Percentiles rank a stretch among this genome's conserved stretches.
Evolutionary conservation across 2,113 vertebrate species (phyloP).

Genomic region (Tretioscincus oriximinensis): DNA sequence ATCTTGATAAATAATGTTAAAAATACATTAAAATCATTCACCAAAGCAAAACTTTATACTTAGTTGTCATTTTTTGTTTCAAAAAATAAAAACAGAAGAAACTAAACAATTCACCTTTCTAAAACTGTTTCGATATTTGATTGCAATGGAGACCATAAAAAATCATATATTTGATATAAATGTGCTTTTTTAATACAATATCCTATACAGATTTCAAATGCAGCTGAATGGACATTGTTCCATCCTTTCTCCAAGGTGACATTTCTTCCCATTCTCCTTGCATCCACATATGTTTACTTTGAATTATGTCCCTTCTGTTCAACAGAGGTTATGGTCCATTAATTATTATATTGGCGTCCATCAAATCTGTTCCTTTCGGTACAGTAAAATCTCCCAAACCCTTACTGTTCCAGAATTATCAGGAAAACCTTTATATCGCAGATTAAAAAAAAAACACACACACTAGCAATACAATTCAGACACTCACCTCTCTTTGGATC

Average conservation of each 20-base stretch:
- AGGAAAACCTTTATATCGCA: rapidly evolving
- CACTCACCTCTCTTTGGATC: slow-evolving; percentile 53
- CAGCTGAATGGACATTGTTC: rapidly evolving
- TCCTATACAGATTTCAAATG: background rate
- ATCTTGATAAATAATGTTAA: background rate
- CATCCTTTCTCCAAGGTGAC: background rate
- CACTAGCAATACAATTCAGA: background rate
- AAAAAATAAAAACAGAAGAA: background rate
- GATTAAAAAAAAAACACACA: background rate
- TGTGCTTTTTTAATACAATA: background rate
- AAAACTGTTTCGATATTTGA: rapidly evolving
- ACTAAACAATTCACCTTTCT: background rate
- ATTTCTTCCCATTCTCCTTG: background rate
- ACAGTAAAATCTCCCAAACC: rapidly evolving
- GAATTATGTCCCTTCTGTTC: background rate
- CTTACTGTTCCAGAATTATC: background rate
- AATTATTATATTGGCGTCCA: background rate
- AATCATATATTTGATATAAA: background rate
- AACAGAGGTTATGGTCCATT: background rate
- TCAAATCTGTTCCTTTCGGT: rapidly evolving
- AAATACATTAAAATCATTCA: background rate
- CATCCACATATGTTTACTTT: background rate
- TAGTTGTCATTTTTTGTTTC: background rate
- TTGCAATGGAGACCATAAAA: rapidly evolving
- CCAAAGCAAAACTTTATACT: background rate